Base-by-base conservation (phyloP, 1,140 invertebrate genomes). In the Procambarus clarkii region DNA sequence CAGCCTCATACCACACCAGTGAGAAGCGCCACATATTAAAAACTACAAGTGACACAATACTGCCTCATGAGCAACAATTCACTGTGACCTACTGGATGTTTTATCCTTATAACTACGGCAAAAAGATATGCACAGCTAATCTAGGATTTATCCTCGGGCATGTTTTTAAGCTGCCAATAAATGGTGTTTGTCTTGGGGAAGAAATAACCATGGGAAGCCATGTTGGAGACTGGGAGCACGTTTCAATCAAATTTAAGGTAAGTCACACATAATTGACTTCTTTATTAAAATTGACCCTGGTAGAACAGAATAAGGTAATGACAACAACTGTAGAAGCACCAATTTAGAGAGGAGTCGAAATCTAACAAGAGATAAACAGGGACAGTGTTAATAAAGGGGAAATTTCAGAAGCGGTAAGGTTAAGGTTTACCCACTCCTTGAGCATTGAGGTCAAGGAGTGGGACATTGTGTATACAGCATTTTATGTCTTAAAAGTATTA, bases 201-300 rank as follows among this genome's bases (percentile, higher is more conserved):
- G 88, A 90, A 60, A n/a, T 90, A 11, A 77, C 69, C 34, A 77
- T 90, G 80, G 88, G 88, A 18, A 84, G 74, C 24, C 88, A 90
- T 60, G 80, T 84, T 76, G 88, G 88, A 84, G 88, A 90, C 71
- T 90, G 88, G 88, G 88, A 90, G 50, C 88, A 90, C 46, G n/a
- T 90, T 46, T 83, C 88, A 5, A 90, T 90, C 3, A 18, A 90
- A 9, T 90, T 90, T 24, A 83, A 77, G 48, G 88, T 90, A 60
- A 77, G 80, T 45, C 50, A 48, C 21, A 44, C 34, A n/a, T 34
- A 34, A 34, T 34, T 34, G 34, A 34, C 34, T 34, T 34, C 34
- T 34, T 34, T 34, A 34, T 34, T 34, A 34, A 34, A 34, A 34
- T 34, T 34, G 0, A 34, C 34, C 34, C 34, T 34, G 34, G 34